Evolutionary conservation across 2,113 vertebrate species (phyloP), one percentile per base, ranked within the genome.

Genomic region (Saccopteryx bilineata): DNA sequence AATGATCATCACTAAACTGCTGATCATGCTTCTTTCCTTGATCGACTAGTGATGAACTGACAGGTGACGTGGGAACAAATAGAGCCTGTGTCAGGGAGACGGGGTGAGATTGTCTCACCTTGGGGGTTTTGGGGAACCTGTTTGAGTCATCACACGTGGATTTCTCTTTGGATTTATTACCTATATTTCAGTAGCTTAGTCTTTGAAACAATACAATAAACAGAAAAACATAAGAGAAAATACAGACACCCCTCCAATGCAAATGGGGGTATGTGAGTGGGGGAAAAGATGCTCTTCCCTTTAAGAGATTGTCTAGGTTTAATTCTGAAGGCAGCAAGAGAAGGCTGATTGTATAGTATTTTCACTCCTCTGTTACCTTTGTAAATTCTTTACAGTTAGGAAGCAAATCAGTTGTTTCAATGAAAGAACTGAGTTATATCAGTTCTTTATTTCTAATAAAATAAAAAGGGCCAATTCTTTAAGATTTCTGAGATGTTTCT

Each of bases 11-110:
- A 97, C 98, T 98, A 98, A 97, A 91, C 94, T 71, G 78, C 95
- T 97, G 96, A 96, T 96, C 90, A 96, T 93, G 89, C 78, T 86
- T 97, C 31, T 80, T 14, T 93, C 90, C 87, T 95, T 97, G 98
- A 98, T 94, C 97, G 98, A 98, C 98, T 97, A 90, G 96, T 96
- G 97, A 96, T 94, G 98, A 98, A 98, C 97, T 98, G 98, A 97
- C 98, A 98, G 98, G 97, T 97, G 88, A 86, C 56, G 96, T 88
- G 76, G 78, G 96, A 90, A 94, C 81, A 52, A 87, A 81, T 94
- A 65, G 8, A 65, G 63, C 0, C 48, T 48, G 0, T 75, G 58
- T 96, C 71, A 95, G 84, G 54, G 90, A 97, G 75, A 63, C 7
- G 7, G 7, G 33, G 58, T 14, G 75, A 94, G 82, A 31, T 83